Conservation (phyloP, 2,888 invertebrate species). For the Archips crataeganus region DNA sequence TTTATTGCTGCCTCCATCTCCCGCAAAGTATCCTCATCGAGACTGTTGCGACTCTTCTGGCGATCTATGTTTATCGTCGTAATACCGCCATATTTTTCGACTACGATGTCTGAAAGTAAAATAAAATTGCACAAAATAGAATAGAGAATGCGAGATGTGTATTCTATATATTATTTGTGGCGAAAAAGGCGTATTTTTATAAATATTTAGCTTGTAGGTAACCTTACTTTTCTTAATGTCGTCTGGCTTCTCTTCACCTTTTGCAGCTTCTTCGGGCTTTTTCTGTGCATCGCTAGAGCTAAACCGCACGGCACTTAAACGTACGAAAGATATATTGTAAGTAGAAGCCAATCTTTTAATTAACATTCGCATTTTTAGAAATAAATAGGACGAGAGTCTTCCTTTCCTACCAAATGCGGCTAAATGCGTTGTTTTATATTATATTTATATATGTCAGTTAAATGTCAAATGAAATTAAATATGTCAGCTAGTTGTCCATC, state of each 20-base stretch:
- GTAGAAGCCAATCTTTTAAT: constrained; percentile 59
- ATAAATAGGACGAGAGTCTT: background rate
- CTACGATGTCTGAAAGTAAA: constrained; percentile 69
- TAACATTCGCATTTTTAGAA: constrained; percentile 70
- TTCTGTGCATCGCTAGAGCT: constrained; percentile 62
- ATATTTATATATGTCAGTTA: too few relatives aligned
- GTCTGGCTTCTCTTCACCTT: constrained; percentile 57
- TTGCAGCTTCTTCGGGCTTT: constrained; percentile 58
- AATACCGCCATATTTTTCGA: constrained; percentile 88
- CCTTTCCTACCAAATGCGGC: too few relatives aligned
- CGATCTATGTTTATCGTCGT: constrained; percentile 95
- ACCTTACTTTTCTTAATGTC: constrained; percentile 74
- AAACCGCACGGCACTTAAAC: constrained; percentile 55
- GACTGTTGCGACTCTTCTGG: constrained; percentile 92
- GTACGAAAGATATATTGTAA: constrained; percentile 53
- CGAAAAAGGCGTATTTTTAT: too few relatives aligned
- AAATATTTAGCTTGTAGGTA: constrained; percentile 44
- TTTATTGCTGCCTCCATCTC: constrained; percentile 90
- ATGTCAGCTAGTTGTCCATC: too few relatives aligned
- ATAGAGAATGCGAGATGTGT: background rate
- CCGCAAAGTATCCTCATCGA: constrained; percentile 89
- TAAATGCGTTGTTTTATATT: too few relatives aligned
- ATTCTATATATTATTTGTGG: too few relatives aligned
- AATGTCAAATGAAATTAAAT: too few relatives aligned
- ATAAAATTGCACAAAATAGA: constrained; percentile 23